A percentile compares a stretch with the other conserved stretches of the same genome.
Evolutionary conservation across 2,113 vertebrate species (phyloP).

Genomic region (Aleadryas rufinucha): DNA sequence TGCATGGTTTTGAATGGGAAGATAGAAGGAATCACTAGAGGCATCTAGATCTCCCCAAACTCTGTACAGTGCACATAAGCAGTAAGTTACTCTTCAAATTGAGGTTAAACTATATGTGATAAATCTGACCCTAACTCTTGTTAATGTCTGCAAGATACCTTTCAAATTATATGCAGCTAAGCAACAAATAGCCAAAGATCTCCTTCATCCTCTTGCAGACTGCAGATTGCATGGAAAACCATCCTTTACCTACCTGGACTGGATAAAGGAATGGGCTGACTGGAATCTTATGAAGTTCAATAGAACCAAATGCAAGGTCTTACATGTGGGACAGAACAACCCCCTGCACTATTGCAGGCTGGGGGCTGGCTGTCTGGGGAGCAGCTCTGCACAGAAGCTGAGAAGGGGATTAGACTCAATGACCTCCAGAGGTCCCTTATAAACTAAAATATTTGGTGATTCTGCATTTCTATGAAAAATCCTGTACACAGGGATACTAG

Average conservation of each 20-base stretch:
- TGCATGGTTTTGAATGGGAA: background rate
- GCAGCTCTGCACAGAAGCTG: background rate
- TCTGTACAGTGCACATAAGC: background rate
- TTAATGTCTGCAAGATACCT: background rate
- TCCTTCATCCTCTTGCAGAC: background rate
- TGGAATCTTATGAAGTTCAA: background rate
- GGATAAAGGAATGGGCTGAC: background rate
- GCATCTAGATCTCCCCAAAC: background rate
- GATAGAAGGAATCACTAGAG: background rate
- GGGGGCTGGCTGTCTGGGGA: background rate
- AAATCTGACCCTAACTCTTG: background rate
- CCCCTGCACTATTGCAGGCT: background rate
- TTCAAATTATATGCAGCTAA: background rate
- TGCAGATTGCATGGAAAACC: background rate
- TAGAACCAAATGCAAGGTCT: background rate
- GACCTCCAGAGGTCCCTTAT: background rate
- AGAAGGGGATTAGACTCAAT: background rate
- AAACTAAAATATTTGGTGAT: background rate
- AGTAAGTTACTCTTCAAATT: background rate
- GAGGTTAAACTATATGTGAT: background rate
- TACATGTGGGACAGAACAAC: background rate
- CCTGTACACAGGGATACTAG: background rate
- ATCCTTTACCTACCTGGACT: background rate
- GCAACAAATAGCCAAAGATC: background rate
- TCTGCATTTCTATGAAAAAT: background rate